Base-by-base conservation (phyloP, 2,888 invertebrate genomes). In the Boloria euphrosyne region DNA sequence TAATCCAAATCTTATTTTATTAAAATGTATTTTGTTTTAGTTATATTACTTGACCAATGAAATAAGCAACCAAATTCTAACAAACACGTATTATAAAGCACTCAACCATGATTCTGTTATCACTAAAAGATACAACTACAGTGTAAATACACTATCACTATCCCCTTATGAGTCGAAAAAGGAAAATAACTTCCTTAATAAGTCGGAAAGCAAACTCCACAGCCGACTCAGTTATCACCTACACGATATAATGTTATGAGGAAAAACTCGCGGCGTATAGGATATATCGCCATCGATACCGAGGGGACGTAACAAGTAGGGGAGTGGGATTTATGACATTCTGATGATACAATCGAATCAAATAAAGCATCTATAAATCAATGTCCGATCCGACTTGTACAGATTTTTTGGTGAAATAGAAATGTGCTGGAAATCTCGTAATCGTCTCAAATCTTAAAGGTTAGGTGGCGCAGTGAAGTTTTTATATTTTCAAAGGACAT, bases 291-390 rank as follows among this genome's bases (percentile, higher is more conserved):
- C 72, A 79, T 77, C 78, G 78, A 77, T 73, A 73, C 74, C 66
- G 72, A 76, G 80, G 80, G 80, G 77, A 74, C 69, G 70, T 70
- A 72, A 68, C 68, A 65, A 64, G 63, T 68, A 68, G 71, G 76
- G 81, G 78, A 82, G 78, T 75, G 81, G 59, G 88, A 90, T 90
- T 90, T 90, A 90, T 90, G 90, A 90, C 87, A 83, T 83, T 87
- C 89, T 87, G 90, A 90, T 90, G 90, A 91, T 90, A 90, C 90
- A 88, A 90, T 90, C 90, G 87, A 90, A 90, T 91, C 90, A 90
- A 90, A 90, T 90, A 90, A 89, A 87, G 83, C 86, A 81, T 79
- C 84, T 80, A 90, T 91, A 88, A 89, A 91, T 91, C 90, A 89
- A 89, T 85, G 90, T 90, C 90, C 85, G 87, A 86, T 81, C 74